Percentiles rank a stretch among this genome's conserved stretches.
Evolutionary conservation across 1,140 invertebrate genomes (phyloP).

Genomic region (Venustaconcha ellipsiformis): DNA sequence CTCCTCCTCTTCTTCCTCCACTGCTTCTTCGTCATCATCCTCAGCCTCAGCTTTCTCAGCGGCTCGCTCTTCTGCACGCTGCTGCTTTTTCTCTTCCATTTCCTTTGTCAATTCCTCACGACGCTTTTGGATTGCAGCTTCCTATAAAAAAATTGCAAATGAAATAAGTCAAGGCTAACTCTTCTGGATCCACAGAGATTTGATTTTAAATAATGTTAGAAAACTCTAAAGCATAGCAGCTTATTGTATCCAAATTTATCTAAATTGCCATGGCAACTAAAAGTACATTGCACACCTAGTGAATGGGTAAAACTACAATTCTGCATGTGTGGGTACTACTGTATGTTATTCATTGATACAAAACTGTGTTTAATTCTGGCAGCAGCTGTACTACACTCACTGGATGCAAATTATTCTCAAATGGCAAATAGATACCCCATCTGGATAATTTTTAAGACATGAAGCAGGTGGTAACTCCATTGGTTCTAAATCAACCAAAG

Average conservation of each 20-base stretch:
- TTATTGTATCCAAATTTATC: too few relatives aligned
- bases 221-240: too few relatives aligned
- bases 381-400: not conserved
- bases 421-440: too few relatives aligned
- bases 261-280: too few relatives aligned
- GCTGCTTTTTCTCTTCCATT: conserved; percentile 49
- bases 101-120: conserved; percentile 57
- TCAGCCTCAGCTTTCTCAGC: conserved; percentile 49
- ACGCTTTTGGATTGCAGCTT: conserved; percentile 53
- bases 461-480: too few relatives aligned
- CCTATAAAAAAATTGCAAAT: conserved; percentile 25
- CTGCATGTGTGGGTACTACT: too few relatives aligned
- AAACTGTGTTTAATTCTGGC: not conserved
- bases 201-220: not conserved
- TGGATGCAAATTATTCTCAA: too few relatives aligned
- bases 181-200: not conserved
- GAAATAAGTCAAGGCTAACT: not conserved
- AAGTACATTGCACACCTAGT: too few relatives aligned
- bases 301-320: too few relatives aligned
- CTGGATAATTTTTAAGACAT: too few relatives aligned
- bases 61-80: conserved; percentile 39
- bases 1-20: conserved; percentile 62
- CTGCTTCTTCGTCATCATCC: conserved; percentile 55
- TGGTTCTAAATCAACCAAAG: too few relatives aligned
- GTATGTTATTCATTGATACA: too few relatives aligned